Conservation (phyloP, 2,888 invertebrate genomes). For the Actias luna region DNA sequence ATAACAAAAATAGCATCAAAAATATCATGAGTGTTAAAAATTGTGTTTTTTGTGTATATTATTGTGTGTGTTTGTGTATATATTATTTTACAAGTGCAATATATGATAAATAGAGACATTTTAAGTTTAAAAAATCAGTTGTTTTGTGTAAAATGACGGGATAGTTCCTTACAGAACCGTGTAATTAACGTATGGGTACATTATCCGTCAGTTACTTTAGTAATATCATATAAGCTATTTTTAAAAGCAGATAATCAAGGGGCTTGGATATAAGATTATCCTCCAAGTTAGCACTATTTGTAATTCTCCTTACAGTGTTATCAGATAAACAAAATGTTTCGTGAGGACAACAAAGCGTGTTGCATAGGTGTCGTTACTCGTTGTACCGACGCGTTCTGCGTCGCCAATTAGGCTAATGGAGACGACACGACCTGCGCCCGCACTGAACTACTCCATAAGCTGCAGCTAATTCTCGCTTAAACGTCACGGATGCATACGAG, state of each 20-base stretch:
- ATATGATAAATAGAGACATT: too few relatives aligned
- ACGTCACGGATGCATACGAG: conserved; percentile 48
- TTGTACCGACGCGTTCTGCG: conserved; percentile 50
- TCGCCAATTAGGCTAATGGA: conserved; percentile 82
- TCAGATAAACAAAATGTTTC: neutral
- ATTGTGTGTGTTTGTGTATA: too few relatives aligned
- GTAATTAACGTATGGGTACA: too few relatives aligned
- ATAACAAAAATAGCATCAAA: too few relatives aligned
- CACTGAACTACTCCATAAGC: conserved; percentile 77
- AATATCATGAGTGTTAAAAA: too few relatives aligned
- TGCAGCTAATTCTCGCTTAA: conserved; percentile 78
- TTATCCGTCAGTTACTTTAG: neutral
- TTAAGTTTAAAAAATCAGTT: too few relatives aligned
- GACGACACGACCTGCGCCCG: conserved; percentile 76
- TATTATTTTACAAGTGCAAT: too few relatives aligned
- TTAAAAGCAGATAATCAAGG: neutral
- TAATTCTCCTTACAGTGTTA: neutral
- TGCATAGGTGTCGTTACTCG: conserved; percentile 42
- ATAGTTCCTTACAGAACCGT: too few relatives aligned
- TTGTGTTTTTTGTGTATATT: too few relatives aligned
- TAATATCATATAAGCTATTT: neutral
- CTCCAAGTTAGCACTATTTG: neutral
- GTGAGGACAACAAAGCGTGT: conserved; percentile 51
- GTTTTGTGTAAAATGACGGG: too few relatives aligned
- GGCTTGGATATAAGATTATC: neutral